Evolutionary conservation across 2,888 invertebrate genomes (phyloP).

Genomic region (Mycogona germanica): DNA sequence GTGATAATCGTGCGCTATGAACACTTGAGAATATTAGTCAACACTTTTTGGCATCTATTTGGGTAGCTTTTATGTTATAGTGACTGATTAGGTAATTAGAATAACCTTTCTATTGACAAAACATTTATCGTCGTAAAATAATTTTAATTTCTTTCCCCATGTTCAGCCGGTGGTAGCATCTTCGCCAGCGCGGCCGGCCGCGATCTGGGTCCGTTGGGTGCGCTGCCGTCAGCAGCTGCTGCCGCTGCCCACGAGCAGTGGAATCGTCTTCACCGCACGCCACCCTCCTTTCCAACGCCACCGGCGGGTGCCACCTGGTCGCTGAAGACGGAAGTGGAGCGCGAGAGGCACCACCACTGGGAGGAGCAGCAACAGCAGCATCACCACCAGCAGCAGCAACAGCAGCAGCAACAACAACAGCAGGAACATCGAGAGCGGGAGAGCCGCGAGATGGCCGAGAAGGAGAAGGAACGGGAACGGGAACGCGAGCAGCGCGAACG

Average conservation of each 20-base stretch:
- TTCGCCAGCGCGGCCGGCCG: constrained; percentile 16
- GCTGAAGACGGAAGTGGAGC: constrained; percentile 17
- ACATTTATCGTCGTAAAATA: too few relatives aligned
- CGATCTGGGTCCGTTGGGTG: constrained; percentile 8
- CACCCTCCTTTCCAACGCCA: constrained; percentile 44
- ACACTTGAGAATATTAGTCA: too few relatives aligned
- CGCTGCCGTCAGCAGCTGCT: constrained; percentile 18
- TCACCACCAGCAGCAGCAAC: constrained; percentile 27
- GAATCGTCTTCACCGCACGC: constrained; percentile 43
- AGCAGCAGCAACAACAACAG: constrained; percentile 16
- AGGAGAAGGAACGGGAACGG: constrained; percentile 33
- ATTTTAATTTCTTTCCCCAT: neutral
- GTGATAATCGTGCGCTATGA: too few relatives aligned
- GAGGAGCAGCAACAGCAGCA: constrained; percentile 28
- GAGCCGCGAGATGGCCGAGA: constrained; percentile 19
- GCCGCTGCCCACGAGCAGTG: constrained; percentile 21
- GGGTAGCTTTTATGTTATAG: too few relatives aligned
- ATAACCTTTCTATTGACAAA: too few relatives aligned
- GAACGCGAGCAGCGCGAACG: constrained; percentile 9
- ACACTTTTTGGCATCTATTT: too few relatives aligned
- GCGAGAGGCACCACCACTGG: constrained; percentile 20
- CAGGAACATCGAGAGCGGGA: constrained; percentile 19
- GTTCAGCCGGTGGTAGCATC: constrained; percentile 18
- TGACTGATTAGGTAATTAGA: too few relatives aligned
- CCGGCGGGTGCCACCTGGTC: constrained; percentile 43